phyloP scores from a whole-genome alignment of 2,113 vertebrate species.

The Ceyx margarethae region DNA sequence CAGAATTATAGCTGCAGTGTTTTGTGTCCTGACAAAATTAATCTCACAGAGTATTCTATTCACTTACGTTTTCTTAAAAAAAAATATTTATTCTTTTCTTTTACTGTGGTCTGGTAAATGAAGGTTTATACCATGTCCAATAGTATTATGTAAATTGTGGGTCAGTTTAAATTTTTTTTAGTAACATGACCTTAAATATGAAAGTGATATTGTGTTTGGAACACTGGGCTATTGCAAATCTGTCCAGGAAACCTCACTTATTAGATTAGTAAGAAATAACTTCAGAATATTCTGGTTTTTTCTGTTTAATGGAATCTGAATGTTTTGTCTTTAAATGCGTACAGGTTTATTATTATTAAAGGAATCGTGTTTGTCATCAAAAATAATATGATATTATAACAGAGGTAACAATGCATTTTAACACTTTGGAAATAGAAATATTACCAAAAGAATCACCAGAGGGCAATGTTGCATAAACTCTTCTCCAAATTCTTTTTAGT shows the following conservation, averaged over 20 bases:
- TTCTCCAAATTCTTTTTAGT: neutral
- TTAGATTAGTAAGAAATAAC: neutral
- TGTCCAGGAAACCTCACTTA: neutral
- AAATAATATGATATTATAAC: neutral
- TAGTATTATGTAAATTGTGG: neutral
- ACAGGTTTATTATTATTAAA: neutral
- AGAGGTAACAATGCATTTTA: neutral
- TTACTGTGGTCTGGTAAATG: neutral
- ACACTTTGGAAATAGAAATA: neutral
- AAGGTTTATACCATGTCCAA: neutral
- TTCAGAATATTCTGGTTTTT: neutral
- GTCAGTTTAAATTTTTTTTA: neutral
- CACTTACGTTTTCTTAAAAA: neutral
- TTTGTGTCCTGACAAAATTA: neutral
- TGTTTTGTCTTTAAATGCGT: neutral
- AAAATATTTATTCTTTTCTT: neutral
- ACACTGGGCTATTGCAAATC: neutral
- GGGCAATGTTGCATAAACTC: slow-evolving; percentile 37
- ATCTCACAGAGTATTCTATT: neutral
- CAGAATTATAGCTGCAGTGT: neutral
- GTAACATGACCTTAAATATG: neutral
- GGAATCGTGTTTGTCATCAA: neutral
- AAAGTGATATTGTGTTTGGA: neutral
- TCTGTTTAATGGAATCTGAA: neutral
- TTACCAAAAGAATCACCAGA: slow-evolving; percentile 4